Evolutionary conservation across 1,140 invertebrate species (phyloP).

Genomic region (Zeugodacus cucurbitae): DNA sequence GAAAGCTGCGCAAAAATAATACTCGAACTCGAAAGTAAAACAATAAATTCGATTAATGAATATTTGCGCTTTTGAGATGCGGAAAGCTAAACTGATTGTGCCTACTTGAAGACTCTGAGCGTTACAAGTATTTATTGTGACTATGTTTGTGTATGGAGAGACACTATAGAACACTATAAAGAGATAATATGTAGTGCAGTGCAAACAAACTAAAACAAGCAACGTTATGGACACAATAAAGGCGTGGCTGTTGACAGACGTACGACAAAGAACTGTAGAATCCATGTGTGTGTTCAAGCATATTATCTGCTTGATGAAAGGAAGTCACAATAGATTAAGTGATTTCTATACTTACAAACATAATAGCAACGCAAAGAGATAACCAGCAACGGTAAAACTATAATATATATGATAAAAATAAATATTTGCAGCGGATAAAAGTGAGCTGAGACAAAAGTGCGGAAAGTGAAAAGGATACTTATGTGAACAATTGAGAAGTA

Average conservation of each 20-base stretch:
- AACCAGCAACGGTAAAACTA: slow-evolving; percentile 1
- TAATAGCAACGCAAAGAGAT: neutral
- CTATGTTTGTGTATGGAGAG: neutral
- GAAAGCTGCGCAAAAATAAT: neutral
- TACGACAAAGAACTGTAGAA: neutral
- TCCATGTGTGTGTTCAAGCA: neutral
- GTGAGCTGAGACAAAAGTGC: neutral
- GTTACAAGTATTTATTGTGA: neutral
- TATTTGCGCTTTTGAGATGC: slow-evolving; percentile 54
- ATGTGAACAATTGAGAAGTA: neutral
- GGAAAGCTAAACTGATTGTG: neutral
- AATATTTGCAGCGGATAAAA: neutral
- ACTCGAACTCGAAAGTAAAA: slow-evolving; percentile 10
- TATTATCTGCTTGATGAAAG: neutral
- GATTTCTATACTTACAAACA: neutral
- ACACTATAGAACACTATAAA: neutral
- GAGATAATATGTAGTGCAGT: neutral
- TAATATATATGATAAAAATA: neutral
- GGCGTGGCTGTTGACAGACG: slow-evolving; percentile 1
- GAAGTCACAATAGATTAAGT: slow-evolving; percentile 19
- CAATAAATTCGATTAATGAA: slow-evolving; percentile 63
- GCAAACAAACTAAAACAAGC: neutral
- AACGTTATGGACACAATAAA: neutral
- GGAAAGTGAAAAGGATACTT: neutral
- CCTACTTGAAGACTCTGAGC: neutral